Conservation (phyloP, 2,113 vertebrate genomes). For the Oenanthe oenanthe region DNA sequence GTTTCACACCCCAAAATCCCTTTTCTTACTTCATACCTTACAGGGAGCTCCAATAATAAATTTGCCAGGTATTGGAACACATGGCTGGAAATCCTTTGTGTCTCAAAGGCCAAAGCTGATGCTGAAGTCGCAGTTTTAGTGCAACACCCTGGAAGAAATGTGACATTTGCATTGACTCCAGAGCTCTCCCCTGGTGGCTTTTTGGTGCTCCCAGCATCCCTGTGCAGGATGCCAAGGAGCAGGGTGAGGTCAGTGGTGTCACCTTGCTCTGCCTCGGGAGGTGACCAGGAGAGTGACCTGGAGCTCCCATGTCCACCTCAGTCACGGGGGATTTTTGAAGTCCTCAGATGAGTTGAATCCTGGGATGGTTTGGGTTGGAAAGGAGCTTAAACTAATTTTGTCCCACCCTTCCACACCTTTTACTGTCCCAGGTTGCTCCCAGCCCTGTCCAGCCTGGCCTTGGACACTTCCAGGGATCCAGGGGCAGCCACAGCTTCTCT, state of each 20-base stretch:
- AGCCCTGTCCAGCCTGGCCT: fast-evolving
- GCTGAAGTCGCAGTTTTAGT: not conserved
- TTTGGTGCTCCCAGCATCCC: fast-evolving
- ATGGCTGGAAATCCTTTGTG: fast-evolving
- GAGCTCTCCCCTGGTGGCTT: not conserved
- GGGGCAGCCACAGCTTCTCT: not conserved
- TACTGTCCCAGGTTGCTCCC: not conserved
- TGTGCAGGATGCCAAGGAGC: not conserved
- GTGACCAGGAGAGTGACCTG: not conserved
- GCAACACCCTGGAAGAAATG: not conserved
- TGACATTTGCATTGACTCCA: fast-evolving
- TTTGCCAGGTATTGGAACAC: fast-evolving
- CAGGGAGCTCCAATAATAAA: fast-evolving
- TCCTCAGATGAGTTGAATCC: not conserved
- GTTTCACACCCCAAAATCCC: not conserved
- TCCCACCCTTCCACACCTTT: not conserved
- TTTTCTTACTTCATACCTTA: not conserved
- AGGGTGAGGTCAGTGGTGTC: not conserved
- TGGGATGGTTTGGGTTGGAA: not conserved
- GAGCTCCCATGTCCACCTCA: not conserved
- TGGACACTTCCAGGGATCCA: not conserved
- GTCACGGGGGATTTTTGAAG: no score
- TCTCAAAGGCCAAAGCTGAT: fast-evolving
- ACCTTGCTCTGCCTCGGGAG: not conserved
- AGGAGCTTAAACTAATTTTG: not conserved